phyloP scores from a whole-genome alignment of 2,113 vertebrate species.

The Hippolais icterina region DNA sequence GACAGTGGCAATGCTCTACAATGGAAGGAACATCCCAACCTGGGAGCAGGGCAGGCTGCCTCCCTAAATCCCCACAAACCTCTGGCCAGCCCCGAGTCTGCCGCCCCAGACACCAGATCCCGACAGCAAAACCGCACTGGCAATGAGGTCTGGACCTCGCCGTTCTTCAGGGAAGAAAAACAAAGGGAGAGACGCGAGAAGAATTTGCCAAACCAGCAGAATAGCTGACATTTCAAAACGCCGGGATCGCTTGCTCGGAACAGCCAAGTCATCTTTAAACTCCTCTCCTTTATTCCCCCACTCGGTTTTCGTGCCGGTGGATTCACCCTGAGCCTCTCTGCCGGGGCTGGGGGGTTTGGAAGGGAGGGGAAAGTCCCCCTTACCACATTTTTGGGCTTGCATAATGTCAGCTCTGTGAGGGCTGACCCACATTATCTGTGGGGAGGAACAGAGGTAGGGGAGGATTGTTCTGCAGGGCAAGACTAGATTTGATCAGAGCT shows the following conservation, averaged over 20 bases:
- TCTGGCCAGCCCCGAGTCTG: not conserved
- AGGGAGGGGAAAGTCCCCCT: not conserved
- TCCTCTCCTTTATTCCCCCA: not conserved
- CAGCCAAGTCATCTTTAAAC: conserved; percentile 42
- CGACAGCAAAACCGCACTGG: conserved; percentile 24
- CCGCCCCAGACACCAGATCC: not conserved
- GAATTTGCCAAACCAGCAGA: conserved; percentile 62
- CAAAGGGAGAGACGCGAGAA: conserved; percentile 38
- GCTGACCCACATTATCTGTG: not conserved
- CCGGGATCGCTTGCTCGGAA: not conserved
- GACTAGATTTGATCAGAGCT: not conserved
- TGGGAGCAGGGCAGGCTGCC: not conserved
- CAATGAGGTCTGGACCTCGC: conserved; percentile 3
- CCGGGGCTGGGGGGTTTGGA: not conserved
- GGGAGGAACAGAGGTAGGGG: not conserved
- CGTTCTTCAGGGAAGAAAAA: conserved; percentile 51
- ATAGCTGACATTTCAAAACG: conserved; percentile 56
- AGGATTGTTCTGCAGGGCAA: not conserved
- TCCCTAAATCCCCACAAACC: not conserved
- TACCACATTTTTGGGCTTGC: not conserved
- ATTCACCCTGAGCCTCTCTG: not conserved
- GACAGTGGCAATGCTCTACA: accelerated
- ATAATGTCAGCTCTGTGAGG: not conserved
- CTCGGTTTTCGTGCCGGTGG: accelerated
- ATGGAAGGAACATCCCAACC: not conserved